Evolutionary conservation across 2,888 invertebrate species (phyloP).

Genomic region (Macrosiphum euphorbiae): DNA sequence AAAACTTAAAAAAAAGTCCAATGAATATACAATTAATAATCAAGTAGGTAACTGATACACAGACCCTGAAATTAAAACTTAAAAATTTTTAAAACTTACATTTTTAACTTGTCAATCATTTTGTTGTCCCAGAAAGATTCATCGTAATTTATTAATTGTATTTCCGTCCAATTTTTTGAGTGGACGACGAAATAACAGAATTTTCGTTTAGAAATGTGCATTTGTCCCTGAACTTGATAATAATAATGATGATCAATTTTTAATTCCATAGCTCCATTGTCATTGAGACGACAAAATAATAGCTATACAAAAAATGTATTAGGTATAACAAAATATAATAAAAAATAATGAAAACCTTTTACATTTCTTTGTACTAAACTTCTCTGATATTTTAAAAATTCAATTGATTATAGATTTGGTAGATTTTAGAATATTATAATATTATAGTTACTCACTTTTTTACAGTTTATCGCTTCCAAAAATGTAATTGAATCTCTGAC

Average conservation of each 20-base stretch:
- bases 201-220: neutral
- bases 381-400: no score
- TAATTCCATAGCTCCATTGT: neutral
- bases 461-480: neutral
- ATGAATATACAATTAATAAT: no score
- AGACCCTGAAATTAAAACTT: no score
- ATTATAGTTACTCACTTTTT: neutral
- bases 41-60: no score
- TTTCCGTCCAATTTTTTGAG: neutral
- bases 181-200: constrained; percentile 17
- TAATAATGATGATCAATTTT: neutral
- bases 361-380: no score
- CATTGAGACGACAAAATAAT: neutral
- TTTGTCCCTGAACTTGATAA: constrained; percentile 24
- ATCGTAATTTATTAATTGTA: no score
- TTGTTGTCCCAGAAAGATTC: neutral
- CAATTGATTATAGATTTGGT: no score
- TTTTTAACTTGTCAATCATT: neutral
- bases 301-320: neutral
- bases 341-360: no score
- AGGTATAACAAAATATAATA: no score
- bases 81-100: neutral
- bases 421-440: neutral
- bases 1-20: no score
- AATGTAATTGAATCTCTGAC: neutral